A percentile compares a stretch with the other conserved stretches of the same genome.
Evolutionary conservation across 2,888 invertebrate species (phyloP).

Genomic region (Epirrhoe alternata): DNA sequence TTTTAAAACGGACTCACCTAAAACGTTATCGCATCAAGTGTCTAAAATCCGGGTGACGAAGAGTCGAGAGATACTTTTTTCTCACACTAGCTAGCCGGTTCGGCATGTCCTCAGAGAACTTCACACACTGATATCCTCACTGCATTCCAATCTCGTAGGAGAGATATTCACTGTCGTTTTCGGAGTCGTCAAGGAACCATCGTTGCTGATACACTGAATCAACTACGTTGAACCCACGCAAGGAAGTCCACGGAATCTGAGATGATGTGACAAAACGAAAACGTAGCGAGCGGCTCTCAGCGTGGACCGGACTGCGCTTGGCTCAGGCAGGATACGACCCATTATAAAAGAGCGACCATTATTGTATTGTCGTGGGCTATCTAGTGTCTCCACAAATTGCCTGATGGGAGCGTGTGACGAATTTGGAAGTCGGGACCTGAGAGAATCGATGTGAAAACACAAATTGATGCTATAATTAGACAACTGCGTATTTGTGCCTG

Average conservation of each 20-base stretch:
- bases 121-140: conserved; percentile 68
- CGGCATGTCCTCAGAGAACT: conserved; percentile 78
- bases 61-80: conserved; percentile 77
- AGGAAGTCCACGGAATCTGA: conserved; percentile 64
- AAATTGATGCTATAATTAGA: conserved; percentile 24
- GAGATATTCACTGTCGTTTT: conserved; percentile 40
- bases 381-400: conserved; percentile 73
- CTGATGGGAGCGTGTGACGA: conserved; percentile 57
- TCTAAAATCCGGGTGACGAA: conserved; percentile 69
- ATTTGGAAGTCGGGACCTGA: conserved; percentile 44
- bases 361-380: conserved; percentile 83
- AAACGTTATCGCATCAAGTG: conserved; percentile 82
- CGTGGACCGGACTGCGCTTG: conserved; percentile 80
- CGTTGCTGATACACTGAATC: conserved; percentile 53
- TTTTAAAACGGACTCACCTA: conserved; percentile 75
- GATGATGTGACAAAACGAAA: conserved; percentile 52
- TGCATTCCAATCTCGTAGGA: conserved; percentile 61
- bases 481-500: conserved; percentile 25
- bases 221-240: conserved; percentile 60
- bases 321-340: conserved; percentile 76
- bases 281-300: conserved; percentile 67
- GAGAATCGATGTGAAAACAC: conserved; percentile 3
- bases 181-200: conserved; percentile 57
- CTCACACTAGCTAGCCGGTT: conserved; percentile 78
- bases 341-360: conserved; percentile 82